A percentile compares a stretch with the other conserved stretches of the same genome.
Evolutionary conservation across 2,888 invertebrate genomes (phyloP).

Genomic region (Drosophila atripex): DNA sequence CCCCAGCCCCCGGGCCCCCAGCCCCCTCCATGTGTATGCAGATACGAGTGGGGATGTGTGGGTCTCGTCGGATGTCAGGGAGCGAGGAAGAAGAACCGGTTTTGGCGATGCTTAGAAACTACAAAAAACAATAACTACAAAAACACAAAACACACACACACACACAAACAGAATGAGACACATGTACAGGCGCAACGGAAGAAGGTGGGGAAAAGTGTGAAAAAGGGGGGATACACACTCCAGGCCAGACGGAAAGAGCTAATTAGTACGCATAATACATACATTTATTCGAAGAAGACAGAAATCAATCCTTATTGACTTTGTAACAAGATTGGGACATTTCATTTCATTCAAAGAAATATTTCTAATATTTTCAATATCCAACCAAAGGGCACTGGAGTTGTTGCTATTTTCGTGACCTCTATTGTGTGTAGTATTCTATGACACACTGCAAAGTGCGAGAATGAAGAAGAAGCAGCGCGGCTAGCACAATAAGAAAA

Average conservation of each 20-base stretch:
- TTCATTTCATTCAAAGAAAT: too few species aligned
- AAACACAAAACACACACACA: constrained; percentile 1
- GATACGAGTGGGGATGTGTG: constrained; percentile 9
- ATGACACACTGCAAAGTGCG: constrained; percentile 41
- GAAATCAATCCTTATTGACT: too few species aligned
- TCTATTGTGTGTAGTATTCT: constrained; percentile 6
- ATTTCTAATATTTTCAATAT: too few species aligned
- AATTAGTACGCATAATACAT: neutral
- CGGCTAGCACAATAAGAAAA: constrained; percentile 9
- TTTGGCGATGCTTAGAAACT: constrained; percentile 51
- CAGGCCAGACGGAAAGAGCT: constrained; percentile 3
- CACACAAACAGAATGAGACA: neutral
- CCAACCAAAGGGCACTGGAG: too few species aligned
- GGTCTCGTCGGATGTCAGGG: constrained; percentile 24
- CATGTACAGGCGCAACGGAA: neutral
- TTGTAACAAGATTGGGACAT: too few species aligned
- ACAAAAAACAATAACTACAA: constrained; percentile 19
- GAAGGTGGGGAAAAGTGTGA: constrained; percentile 11
- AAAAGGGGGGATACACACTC: constrained; percentile 12
- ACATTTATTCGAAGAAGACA: too few species aligned
- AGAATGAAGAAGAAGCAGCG: constrained; percentile 12
- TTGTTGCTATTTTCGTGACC: neutral
- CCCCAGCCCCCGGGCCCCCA: too few species aligned
- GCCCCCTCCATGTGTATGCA: constrained; percentile 2
- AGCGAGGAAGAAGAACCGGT: constrained; percentile 41